phyloP scores from a whole-genome alignment of 2,113 vertebrate genomes.

The Tinamus guttatus region DNA sequence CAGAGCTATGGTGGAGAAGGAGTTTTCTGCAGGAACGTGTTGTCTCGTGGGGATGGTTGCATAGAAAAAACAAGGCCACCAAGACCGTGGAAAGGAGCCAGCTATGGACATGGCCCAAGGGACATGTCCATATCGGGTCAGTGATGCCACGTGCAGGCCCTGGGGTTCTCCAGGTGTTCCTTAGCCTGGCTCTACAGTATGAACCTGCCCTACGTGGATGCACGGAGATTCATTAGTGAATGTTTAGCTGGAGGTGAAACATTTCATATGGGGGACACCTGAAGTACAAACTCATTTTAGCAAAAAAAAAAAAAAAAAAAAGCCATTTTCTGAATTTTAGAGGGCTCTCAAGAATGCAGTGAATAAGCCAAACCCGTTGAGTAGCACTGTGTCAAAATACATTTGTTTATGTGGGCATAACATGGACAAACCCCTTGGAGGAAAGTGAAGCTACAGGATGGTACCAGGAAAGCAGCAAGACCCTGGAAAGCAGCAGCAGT shows the following conservation, averaged over 20 bases:
- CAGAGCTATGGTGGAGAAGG: neutral
- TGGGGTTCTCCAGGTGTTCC: neutral
- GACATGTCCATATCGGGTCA: accelerated
- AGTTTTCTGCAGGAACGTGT: neutral
- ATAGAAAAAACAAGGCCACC: neutral
- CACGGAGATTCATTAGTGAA: neutral
- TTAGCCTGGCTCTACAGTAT: accelerated
- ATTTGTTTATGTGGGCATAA: neutral
- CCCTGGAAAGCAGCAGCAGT: neutral
- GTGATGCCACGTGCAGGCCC: neutral
- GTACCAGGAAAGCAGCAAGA: neutral
- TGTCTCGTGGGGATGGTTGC: neutral
- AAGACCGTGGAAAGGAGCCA: neutral
- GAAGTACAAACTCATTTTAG: neutral
- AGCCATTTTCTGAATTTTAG: neutral
- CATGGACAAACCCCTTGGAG: neutral
- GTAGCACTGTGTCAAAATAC: neutral
- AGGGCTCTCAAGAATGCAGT: neutral
- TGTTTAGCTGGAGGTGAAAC: neutral
- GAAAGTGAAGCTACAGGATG: neutral
- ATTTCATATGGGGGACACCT: accelerated
- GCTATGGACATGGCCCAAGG: neutral
- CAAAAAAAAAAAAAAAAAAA: too few relatives aligned
- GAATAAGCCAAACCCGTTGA: neutral
- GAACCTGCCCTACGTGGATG: neutral